Conservation (phyloP, 2,888 invertebrate species). For the Eupeodes latifasciatus region DNA sequence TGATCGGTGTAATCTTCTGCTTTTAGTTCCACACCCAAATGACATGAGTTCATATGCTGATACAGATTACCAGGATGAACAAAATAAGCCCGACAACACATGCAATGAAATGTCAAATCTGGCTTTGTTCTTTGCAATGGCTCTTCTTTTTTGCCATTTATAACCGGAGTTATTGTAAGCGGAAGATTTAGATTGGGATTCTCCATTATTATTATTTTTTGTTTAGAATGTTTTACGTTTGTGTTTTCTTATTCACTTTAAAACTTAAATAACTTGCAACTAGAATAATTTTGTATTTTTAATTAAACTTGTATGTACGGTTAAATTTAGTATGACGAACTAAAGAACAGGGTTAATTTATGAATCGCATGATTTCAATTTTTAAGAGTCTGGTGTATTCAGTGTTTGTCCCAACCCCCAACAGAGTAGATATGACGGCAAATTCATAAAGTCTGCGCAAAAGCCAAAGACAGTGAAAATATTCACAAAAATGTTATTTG, state of each 20-base stretch:
- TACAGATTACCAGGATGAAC: conserved; percentile 82
- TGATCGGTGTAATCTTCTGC: conserved; percentile 47
- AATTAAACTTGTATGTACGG: conserved; percentile 38
- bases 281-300: conserved; percentile 38
- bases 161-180: conserved; percentile 82
- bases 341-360: conserved; percentile 38
- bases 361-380: conserved; percentile 49
- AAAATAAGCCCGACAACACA: conserved; percentile 82
- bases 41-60: conserved; percentile 82
- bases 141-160: conserved; percentile 77
- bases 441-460: conserved; percentile 73
- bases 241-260: conserved; percentile 57
- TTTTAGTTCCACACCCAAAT: conserved; percentile 78
- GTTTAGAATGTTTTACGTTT: background rate
- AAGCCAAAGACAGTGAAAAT: conserved; percentile 75
- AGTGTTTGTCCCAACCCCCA: conserved; percentile 57
- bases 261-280: conserved; percentile 61
- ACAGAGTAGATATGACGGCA: conserved; percentile 60
- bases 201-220: conserved; percentile 37
- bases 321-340: conserved; percentile 22
- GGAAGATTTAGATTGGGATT: conserved; percentile 78
- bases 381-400: conserved; percentile 58
- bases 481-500: conserved; percentile 23
- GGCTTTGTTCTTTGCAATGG: conserved; percentile 79
- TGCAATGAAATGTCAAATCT: conserved; percentile 83